Conservation (phyloP, 2,888 invertebrate species). For the Macrosiphum euphorbiae region DNA sequence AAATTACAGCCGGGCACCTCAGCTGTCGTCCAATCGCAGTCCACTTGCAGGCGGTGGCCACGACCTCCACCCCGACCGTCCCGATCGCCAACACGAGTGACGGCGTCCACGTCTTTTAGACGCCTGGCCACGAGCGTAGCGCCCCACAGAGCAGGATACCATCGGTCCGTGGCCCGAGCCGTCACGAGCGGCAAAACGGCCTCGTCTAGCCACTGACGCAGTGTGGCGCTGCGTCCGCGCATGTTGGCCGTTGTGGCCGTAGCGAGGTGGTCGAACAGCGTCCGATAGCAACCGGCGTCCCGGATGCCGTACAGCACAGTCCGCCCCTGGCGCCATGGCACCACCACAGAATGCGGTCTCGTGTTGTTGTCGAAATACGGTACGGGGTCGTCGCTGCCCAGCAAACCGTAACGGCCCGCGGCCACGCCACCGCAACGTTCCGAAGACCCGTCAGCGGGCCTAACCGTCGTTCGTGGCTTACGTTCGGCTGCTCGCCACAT, state of each 20-base stretch:
- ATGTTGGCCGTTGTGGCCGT: not conserved
- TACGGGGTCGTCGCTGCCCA: not conserved
- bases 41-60: not conserved
- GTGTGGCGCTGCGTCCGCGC: not conserved
- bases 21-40: not conserved
- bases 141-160: constrained; percentile 43
- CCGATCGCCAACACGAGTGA: no score
- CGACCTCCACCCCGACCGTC: no score
- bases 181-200: not conserved
- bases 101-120: not conserved
- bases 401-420: constrained; percentile 8
- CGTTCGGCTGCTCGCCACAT: not conserved
- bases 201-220: not conserved
- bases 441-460: no score
- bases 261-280: constrained; percentile 32
- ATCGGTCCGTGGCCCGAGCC: not conserved
- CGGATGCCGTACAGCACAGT: not conserved
- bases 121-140: not conserved
- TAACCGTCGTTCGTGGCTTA: not conserved
- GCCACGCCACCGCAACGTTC: constrained; percentile 6
- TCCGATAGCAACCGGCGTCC: constrained; percentile 10
- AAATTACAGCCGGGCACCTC: not conserved
- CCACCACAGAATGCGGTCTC: constrained; percentile 30
- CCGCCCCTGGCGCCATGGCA: constrained; percentile 14
- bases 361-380: constrained; percentile 38